Percentiles rank a stretch among this genome's conserved stretches.
Conservation (phyloP, 2,113 vertebrate species). For the Tringa solitaria region DNA sequence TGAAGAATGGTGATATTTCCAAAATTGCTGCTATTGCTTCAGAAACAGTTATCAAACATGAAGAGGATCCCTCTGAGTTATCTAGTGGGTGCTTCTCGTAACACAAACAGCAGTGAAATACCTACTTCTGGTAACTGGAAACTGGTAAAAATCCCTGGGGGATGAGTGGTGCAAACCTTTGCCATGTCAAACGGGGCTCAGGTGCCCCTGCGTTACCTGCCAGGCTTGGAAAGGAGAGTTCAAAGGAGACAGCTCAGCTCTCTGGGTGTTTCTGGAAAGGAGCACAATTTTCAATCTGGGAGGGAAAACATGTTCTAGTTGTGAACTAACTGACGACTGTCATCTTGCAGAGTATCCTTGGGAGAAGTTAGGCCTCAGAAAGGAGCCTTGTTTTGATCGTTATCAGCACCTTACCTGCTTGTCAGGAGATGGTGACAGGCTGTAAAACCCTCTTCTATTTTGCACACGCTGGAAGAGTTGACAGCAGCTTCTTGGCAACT, state of each 20-base stretch:
- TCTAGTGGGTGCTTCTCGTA: neutral
- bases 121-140: neutral
- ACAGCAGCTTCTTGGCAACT: conserved; percentile 12
- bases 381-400: conserved; percentile 15
- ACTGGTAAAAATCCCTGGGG: neutral
- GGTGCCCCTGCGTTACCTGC: neutral
- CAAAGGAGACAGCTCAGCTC: neutral
- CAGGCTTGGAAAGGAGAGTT: neutral
- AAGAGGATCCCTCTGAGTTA: neutral
- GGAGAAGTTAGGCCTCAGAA: neutral
- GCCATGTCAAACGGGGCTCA: neutral
- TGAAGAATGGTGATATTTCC: neutral
- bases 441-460: conserved; percentile 17
- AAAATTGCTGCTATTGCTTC: neutral
- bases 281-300: neutral
- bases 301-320: neutral
- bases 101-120: neutral
- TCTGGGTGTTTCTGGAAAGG: neutral
- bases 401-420: neutral
- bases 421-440: conserved; percentile 10
- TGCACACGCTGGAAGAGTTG: neutral
- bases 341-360: neutral
- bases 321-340: neutral
- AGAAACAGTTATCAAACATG: neutral
- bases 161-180: neutral